phyloP scores from a whole-genome alignment of 2,113 vertebrate genomes.

The Scophthalmus maximus region DNA sequence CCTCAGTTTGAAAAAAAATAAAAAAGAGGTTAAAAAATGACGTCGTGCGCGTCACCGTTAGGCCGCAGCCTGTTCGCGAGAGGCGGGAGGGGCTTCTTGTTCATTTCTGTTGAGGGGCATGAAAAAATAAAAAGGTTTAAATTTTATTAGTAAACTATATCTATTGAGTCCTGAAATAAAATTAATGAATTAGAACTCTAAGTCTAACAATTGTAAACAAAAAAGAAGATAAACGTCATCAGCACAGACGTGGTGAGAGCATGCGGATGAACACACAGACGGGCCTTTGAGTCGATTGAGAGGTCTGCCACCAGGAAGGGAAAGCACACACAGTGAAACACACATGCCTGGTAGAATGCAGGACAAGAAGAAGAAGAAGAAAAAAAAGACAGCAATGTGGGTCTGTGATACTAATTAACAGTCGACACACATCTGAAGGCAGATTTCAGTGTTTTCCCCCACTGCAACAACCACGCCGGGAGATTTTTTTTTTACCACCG shows the following conservation, averaged over 20 bases:
- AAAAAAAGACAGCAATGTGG: constrained; percentile 10
- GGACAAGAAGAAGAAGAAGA: neutral
- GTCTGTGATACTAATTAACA: constrained; percentile 43
- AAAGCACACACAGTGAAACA: constrained; percentile 51
- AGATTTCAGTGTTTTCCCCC: constrained; percentile 62
- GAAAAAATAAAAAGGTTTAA: constrained; percentile 24
- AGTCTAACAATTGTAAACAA: too few relatives aligned
- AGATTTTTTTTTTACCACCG: neutral
- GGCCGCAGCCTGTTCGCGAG: constrained; percentile 80
- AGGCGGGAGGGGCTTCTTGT: constrained; percentile 85
- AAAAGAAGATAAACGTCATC: too few relatives aligned
- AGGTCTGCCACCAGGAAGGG: constrained; percentile 39
- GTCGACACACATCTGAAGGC: constrained; percentile 17
- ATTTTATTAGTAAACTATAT: constrained; percentile 35
- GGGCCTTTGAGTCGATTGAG: constrained; percentile 36
- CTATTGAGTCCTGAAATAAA: constrained; percentile 11
- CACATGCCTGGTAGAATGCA: constrained; percentile 41
- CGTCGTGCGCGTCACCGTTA: constrained; percentile 81
- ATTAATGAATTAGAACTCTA: constrained; percentile 4
- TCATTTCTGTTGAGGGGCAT: constrained; percentile 82
- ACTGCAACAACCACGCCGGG: constrained; percentile 3
- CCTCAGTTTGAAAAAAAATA: too few relatives aligned
- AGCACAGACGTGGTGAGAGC: too few relatives aligned
- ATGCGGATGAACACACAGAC: neutral
- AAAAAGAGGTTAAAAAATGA: constrained; percentile 71